phyloP scores from a whole-genome alignment of 2,888 invertebrate species.

The Caenorhabditis afra region DNA sequence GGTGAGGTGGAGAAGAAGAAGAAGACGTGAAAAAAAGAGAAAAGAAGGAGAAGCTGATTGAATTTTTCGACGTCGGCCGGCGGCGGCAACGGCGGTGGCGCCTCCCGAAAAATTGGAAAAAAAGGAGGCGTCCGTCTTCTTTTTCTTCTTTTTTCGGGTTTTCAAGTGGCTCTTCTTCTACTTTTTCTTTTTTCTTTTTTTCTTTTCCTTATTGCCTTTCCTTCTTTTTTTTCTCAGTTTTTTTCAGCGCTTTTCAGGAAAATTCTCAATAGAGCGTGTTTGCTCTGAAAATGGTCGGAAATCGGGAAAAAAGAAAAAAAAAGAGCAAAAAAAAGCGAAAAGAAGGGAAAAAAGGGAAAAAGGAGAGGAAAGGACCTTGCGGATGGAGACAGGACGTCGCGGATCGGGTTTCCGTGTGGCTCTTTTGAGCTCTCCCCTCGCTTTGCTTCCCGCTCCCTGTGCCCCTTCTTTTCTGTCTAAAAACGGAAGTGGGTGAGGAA shows the following conservation, averaged over 20 bases:
- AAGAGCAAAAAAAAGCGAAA: conserved; percentile 6
- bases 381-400: too few relatives aligned
- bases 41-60: conserved; percentile 33
- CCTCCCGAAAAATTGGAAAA: neutral
- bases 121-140: conserved; percentile 2
- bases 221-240: conserved; percentile 4
- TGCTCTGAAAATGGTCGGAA: conserved; percentile 12
- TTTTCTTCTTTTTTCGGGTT: neutral
- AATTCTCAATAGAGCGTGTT: too few relatives aligned
- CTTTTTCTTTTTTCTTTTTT: neutral
- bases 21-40: neutral
- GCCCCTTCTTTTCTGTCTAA: too few relatives aligned
- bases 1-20: neutral
- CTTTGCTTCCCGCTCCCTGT: too few relatives aligned
- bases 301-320: neutral
- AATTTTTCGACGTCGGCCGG: conserved; percentile 27
- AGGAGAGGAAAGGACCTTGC: neutral
- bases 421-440: too few relatives aligned
- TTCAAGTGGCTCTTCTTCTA: conserved; percentile 10
- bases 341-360: conserved; percentile 13
- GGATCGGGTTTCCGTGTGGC: too few relatives aligned
- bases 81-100: too few relatives aligned
- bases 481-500: too few relatives aligned
- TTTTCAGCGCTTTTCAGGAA: conserved; percentile 6
- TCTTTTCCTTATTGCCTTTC: neutral